Evolutionary conservation across 2,888 invertebrate genomes (phyloP).

Genomic region (Pristionchus mayeri): DNA sequence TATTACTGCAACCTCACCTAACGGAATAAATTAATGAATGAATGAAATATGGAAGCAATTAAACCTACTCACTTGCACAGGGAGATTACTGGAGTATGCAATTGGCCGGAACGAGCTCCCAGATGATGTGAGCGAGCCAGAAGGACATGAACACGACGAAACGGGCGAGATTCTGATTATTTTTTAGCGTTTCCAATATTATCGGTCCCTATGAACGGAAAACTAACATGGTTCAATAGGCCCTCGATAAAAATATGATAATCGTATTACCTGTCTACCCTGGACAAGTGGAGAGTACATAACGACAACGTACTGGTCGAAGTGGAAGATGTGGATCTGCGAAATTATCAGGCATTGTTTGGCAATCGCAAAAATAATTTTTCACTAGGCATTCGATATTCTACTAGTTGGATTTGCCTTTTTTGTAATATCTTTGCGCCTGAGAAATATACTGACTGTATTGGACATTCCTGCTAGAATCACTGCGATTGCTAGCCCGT

Average conservation of each 20-base stretch:
- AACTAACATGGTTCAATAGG: too few species aligned
- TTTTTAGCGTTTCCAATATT: too few species aligned
- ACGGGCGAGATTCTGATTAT: neutral
- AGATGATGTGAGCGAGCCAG: slow-evolving; percentile 36
- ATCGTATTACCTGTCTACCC: neutral
- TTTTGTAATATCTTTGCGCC: too few species aligned
- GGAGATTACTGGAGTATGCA: neutral
- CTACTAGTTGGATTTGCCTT: too few species aligned
- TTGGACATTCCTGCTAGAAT: neutral
- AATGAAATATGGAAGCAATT: neutral
- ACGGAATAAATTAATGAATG: too few species aligned
- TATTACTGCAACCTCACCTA: too few species aligned
- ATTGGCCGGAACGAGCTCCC: slow-evolving; percentile 20
- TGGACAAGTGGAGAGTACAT: neutral
- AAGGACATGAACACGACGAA: slow-evolving; percentile 26
- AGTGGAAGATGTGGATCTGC: slow-evolving; percentile 33
- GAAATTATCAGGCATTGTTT: too few species aligned
- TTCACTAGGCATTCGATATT: too few species aligned
- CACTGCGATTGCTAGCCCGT: neutral
- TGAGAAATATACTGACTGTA: neutral
- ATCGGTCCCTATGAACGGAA: too few species aligned
- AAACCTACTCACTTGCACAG: neutral
- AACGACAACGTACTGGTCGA: slow-evolving; percentile 30
- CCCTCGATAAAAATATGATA: neutral
- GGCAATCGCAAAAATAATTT: neutral